Evolutionary conservation across 2,797 vertebrate genomes (phyloP).

Genomic region (Falco columbarius): DNA sequence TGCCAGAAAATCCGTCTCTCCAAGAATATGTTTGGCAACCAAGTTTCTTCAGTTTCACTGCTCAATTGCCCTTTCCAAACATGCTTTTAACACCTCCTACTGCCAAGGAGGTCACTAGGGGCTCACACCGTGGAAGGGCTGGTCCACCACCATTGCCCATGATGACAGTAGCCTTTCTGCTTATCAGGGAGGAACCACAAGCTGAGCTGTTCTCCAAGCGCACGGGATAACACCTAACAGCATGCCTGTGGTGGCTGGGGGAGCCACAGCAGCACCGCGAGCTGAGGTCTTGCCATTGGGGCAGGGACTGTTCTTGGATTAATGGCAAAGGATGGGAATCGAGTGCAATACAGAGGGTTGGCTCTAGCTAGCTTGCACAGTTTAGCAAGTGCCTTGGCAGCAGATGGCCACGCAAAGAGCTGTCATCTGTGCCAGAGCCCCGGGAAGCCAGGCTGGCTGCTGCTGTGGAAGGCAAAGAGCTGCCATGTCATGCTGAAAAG

Average conservation of each 20-base stretch:
- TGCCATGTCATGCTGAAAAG: background rate
- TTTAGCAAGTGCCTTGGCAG: background rate
- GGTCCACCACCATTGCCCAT: background rate
- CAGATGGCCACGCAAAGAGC: background rate
- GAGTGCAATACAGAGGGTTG: background rate
- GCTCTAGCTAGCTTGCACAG: fast-evolving
- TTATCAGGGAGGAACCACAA: background rate
- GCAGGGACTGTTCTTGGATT: background rate
- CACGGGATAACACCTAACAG: fast-evolving
- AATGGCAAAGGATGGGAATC: background rate
- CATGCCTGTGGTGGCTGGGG: fast-evolving
- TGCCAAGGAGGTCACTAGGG: background rate
- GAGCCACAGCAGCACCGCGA: fast-evolving
- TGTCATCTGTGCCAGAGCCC: background rate
- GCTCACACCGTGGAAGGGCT: fast-evolving
- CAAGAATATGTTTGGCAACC: fast-evolving
- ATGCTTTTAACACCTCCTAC: background rate
- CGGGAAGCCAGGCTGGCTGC: background rate
- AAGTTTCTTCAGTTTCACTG: background rate
- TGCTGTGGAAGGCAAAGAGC: background rate
- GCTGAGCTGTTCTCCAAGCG: background rate
- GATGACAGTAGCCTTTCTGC: background rate
- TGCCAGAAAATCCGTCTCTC: background rate
- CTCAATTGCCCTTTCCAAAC: background rate
- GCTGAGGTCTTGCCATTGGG: fast-evolving